Base-by-base conservation (phyloP, 1,140 invertebrate species). In the Adoxophyes honmai region DNA sequence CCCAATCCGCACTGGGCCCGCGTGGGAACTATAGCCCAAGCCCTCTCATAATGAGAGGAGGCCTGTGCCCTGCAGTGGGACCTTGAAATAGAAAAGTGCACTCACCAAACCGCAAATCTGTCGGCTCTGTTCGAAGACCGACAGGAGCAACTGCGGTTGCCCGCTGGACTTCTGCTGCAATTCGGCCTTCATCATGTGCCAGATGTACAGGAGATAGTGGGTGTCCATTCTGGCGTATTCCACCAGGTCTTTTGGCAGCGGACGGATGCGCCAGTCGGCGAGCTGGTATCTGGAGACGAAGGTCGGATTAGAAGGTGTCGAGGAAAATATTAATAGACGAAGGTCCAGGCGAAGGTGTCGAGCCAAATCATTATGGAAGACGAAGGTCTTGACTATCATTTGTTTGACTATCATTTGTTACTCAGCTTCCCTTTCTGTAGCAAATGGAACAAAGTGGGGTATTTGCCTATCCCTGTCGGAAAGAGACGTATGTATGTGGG, bases 231-330 rank as follows among this genome's bases (percentile, higher is more conserved):
- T 90, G 0, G 98, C 98, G 89, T 99, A 99, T 55, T 93, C 90
- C 1, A 96, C 86, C 67, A 99, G 90, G 70, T 96, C 94, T 18
- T 93, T 90, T 0, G 96, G 95, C 33, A 99, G 86, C 0, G 98
- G 98, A 48, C 94, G 91, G 15, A 98, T 96, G 60, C 98, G 93
- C 98, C 98, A 99, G 86, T 99, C 98, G 1, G 98, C 97, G 28
- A 98, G 81, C 82, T 99, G 98, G 81, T 95, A 97, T 57, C 89
- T 89, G 59, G 6, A 58, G 42, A 38, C 14, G 34, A 42, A 1
- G 11, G 4, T 14, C n/a, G 1, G 3, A 37, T 53, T 11, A 13
- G 16, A 44, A 35, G 6, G 36, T 5, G 10, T 1, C 10, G 13
- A 11, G 4, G 10, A 38, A 28, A 28, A 28, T 6, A 28, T 28